phyloP scores from a whole-genome alignment of 2,888 invertebrate genomes.

The Tenthredo amoena region DNA sequence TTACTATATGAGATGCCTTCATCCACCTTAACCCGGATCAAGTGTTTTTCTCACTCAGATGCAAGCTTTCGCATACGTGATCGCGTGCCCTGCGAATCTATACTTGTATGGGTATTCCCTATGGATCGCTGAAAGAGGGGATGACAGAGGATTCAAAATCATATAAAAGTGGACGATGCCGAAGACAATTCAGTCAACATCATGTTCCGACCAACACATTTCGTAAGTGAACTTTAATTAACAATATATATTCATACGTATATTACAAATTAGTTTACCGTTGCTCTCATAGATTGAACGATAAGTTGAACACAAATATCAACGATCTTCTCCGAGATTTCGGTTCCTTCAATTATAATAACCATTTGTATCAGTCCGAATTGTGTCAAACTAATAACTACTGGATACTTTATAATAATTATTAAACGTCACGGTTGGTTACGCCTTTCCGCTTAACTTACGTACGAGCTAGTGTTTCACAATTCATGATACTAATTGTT shows the following conservation, averaged over 20 bases:
- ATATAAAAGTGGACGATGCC: conserved; percentile 3
- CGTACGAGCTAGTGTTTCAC: neutral
- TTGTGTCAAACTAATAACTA: neutral
- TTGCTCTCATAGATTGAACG: neutral
- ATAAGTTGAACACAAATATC: neutral
- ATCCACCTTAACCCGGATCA: neutral
- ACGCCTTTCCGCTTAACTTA: neutral
- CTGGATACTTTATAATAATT: neutral
- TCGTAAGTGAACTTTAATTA: conserved; percentile 27
- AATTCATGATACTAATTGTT: conserved; percentile 9
- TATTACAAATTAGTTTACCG: neutral
- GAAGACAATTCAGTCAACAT: conserved; percentile 10
- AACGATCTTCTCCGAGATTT: neutral
- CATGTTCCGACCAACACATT: conserved; percentile 38
- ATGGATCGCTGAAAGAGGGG: conserved; percentile 26
- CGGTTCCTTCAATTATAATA: neutral
- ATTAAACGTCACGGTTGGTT: neutral
- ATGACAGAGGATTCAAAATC: conserved; percentile 13
- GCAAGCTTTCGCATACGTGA: neutral
- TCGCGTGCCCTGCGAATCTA: neutral
- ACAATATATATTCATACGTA: neutral
- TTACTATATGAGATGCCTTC: neutral
- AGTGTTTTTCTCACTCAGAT: neutral
- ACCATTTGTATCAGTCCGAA: neutral
- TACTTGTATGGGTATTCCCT: neutral